Conservation (phyloP, 2,797 vertebrate species). For the Lophius americanus region DNA sequence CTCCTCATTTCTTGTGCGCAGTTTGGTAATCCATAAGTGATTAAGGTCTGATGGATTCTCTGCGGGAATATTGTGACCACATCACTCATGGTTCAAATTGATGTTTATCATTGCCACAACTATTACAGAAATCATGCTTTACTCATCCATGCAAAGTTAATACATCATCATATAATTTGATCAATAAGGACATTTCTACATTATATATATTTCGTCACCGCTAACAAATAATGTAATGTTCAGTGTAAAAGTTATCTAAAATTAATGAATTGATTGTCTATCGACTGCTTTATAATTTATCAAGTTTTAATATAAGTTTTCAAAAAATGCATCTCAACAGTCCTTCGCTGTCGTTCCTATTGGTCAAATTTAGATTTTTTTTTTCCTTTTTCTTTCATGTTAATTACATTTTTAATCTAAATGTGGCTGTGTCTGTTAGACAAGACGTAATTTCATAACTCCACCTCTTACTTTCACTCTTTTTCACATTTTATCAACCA, state of each 20-base stretch:
- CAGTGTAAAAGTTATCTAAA: neutral
- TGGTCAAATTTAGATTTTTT: neutral
- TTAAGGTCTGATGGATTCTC: neutral
- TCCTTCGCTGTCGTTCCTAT: too few species aligned
- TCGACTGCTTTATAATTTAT: neutral
- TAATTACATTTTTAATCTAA: neutral
- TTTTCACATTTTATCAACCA: neutral
- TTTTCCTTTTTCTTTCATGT: neutral
- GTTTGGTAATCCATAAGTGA: neutral
- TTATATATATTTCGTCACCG: neutral
- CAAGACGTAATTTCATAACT: neutral
- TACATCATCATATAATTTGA: neutral
- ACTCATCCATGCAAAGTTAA: conserved; percentile 5
- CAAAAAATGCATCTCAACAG: neutral
- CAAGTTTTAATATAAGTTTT: neutral
- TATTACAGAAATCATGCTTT: neutral
- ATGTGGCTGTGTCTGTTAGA: neutral
- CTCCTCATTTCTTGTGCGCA: neutral
- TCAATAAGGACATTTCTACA: neutral
- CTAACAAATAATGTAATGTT: neutral
- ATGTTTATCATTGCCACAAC: neutral
- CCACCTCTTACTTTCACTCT: neutral
- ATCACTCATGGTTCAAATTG: too few species aligned
- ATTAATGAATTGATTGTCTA: neutral
- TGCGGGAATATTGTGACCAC: neutral